phyloP scores from a whole-genome alignment of 2,888 invertebrate species.

The Cerastoderma edule region DNA sequence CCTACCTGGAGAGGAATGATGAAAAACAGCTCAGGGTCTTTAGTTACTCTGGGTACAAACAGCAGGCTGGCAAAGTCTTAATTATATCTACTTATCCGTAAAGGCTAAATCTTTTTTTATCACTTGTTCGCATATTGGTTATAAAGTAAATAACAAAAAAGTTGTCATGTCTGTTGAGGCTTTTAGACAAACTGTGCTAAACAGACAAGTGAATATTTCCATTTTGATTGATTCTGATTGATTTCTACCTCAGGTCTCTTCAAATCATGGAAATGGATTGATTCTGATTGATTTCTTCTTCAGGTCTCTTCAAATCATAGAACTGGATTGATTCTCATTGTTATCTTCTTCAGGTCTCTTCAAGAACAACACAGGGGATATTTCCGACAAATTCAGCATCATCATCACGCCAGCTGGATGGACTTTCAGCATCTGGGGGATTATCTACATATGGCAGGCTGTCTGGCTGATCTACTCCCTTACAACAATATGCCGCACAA shows the following conservation, averaged over 20 bases:
- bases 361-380: constrained; percentile 65
- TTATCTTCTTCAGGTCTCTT: constrained; percentile 74
- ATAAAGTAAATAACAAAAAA: too few species aligned
- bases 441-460: constrained; percentile 76
- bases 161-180: too few species aligned
- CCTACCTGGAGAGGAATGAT: too few species aligned
- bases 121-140: too few species aligned
- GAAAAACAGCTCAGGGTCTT: too few species aligned
- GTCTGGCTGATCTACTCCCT: constrained; percentile 73
- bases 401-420: constrained; percentile 75
- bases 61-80: too few species aligned
- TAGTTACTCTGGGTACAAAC: too few species aligned
- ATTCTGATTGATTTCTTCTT: not conserved
- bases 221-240: not conserved
- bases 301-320: not conserved
- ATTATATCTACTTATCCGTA: too few species aligned
- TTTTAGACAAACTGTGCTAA: not conserved
- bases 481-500: constrained; percentile 71
- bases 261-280: not conserved
- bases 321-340: too few species aligned
- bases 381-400: constrained; percentile 68
- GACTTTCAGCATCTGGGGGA: constrained; percentile 73
- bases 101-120: too few species aligned
- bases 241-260: not conserved
- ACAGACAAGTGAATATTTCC: not conserved